Base-by-base conservation (phyloP, 2,888 invertebrate species). In the Cyrtodaria siliqua region DNA sequence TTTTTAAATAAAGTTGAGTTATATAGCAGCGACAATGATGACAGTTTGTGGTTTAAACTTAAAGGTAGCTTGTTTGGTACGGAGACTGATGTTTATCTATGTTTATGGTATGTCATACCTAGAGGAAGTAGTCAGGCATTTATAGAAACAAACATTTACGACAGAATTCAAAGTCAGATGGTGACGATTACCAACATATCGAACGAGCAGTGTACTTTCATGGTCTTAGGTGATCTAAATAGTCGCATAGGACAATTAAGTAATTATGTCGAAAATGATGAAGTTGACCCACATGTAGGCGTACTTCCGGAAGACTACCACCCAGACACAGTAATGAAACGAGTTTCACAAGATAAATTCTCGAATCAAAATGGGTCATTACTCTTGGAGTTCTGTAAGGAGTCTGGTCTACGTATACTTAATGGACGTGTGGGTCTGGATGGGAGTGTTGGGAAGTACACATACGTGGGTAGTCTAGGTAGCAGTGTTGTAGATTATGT, bases 231-330 rank as follows among this genome's bases (percentile, higher is more conserved):
- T 0, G 59, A 59, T 18, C 18, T 59, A 6, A 59, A 59, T 44
- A 27, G 26, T 27, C 24, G 63, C 1, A 20, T 64, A 42, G 55
- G 64, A 27, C 4, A 9, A 24, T 29, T 18, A 55, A 18, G 8
- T 40, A 40, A 63, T 53, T 64, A 26, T 44, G 40, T 55, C 3
- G 42, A 44, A 23, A 26, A 53, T 44, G 55, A 64, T 27, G 23
- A 12, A 42, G 18, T 64, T n/a, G 33, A 56, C 23, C 1, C 27
- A 16, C 24, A 64, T 14, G 16, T 55, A 26, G n/a, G 42, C 2
- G 12, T 64, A 3, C 27, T 55, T 2, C 55, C 64, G n/a, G 64
- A 64, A 1, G 55, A 64, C 9, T 64, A 55, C 53, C 12, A 20
- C 6, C 27, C 3, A n/a, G n/a, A n/a, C n/a, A n/a, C n/a, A n/a